These are phyloP conservation scores for Lasioglossum villosulum DNA, from an alignment of 2,888 invertebrate genomes.

Conservation along the genomic window DNA sequence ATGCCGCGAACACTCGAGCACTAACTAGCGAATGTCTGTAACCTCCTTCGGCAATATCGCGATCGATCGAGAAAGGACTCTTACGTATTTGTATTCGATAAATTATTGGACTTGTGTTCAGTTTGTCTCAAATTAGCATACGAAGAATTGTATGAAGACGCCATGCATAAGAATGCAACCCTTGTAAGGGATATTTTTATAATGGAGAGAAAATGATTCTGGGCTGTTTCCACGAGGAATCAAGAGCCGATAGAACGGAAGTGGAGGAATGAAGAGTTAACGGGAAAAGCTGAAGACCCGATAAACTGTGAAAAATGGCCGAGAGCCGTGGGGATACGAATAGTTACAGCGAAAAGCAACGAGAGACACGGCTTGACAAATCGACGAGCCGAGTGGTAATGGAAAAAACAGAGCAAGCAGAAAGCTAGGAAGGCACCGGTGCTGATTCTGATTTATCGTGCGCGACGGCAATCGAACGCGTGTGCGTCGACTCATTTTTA, in stretches of 20 bases:
- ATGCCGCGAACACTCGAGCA: not conserved
- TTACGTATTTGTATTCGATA: not conserved
- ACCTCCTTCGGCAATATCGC: not conserved
- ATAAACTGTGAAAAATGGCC: constrained; percentile 12
- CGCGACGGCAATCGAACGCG: not conserved
- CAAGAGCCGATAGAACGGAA: not conserved
- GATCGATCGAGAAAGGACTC: not conserved
- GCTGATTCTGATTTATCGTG: constrained; percentile 17
- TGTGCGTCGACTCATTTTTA: not conserved
- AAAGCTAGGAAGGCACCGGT: not conserved
- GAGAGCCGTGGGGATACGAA: not conserved
- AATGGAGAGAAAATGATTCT: not conserved
- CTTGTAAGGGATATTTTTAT: not conserved
- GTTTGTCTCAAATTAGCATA: no score
- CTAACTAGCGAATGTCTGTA: not conserved
- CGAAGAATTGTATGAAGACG: no score
- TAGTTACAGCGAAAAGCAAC: not conserved
- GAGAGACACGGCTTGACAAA: constrained; percentile 36
- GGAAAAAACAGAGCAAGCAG: not conserved
- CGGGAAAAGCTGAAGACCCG: not conserved
- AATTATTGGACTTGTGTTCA: not conserved
- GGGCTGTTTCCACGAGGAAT: not conserved
- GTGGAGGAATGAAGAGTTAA: not conserved
- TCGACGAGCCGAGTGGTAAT: constrained; percentile 5
- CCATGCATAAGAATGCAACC: no score